Conservation (phyloP, 2,113 vertebrate genomes). For the Lagenorhynchus albirostris region DNA sequence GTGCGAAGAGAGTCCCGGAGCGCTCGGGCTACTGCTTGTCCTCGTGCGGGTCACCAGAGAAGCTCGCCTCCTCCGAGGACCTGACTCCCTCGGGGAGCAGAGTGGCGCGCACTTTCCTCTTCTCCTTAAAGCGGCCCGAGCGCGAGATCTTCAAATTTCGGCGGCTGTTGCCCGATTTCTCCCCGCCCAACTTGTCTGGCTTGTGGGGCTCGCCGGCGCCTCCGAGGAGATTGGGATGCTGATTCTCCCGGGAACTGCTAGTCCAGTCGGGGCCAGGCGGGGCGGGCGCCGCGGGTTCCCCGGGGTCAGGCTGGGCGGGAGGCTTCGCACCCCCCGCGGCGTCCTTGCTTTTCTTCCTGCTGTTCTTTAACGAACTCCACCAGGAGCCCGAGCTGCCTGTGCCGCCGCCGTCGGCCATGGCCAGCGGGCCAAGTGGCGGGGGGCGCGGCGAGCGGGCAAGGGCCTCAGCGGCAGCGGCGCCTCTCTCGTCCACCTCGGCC, state of each 20-base stretch:
- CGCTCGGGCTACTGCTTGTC: constrained; percentile 60
- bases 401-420: constrained; percentile 80
- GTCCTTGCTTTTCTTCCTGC: constrained; percentile 84
- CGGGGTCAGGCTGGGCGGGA: constrained; percentile 22
- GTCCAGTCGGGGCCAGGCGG: constrained; percentile 49
- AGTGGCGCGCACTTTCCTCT: constrained; percentile 85
- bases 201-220: constrained; percentile 80
- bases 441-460: neutral
- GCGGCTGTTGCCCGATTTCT: constrained; percentile 77
- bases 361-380: constrained; percentile 85
- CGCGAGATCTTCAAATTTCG: constrained; percentile 93
- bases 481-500: neutral
- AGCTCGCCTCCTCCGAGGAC: constrained; percentile 80
- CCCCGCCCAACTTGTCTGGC: constrained; percentile 32
- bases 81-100: constrained; percentile 84
- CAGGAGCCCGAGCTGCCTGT: constrained; percentile 70
- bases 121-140: constrained; percentile 94
- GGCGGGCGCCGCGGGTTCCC: neutral
- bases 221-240: constrained; percentile 51
- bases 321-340: neutral
- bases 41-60: neutral
- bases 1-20: neutral
- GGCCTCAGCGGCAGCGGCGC: neutral
- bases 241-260: constrained; percentile 68
- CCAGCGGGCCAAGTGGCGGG: neutral